phyloP scores from a whole-genome alignment of 1,140 invertebrate species.

The Halyomorpha halys region DNA sequence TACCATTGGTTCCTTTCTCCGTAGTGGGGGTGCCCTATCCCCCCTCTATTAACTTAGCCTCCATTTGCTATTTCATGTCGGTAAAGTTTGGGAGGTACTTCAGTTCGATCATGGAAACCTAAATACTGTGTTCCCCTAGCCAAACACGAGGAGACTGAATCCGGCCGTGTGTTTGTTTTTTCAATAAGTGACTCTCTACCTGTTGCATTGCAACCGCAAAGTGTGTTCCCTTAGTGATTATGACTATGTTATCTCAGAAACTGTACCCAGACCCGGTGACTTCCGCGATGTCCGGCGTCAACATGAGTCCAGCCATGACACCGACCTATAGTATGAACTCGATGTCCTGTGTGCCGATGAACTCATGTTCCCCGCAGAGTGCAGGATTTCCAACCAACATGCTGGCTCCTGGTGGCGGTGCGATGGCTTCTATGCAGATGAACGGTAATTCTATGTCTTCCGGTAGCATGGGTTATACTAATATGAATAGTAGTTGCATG shows the following conservation, averaged over 20 bases:
- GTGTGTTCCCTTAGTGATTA: slow-evolving; percentile 22
- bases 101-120: slow-evolving; percentile 34
- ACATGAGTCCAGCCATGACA: slow-evolving; percentile 51
- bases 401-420: slow-evolving; percentile 46
- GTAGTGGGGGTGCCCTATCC: slow-evolving; percentile 7
- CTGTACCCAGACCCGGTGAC: slow-evolving; percentile 41
- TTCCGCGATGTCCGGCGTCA: slow-evolving; percentile 44
- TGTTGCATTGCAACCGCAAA: slow-evolving; percentile 21
- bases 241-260: slow-evolving; percentile 39
- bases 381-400: slow-evolving; percentile 49
- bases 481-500: slow-evolving; percentile 60
- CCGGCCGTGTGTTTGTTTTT: slow-evolving; percentile 31
- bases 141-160: slow-evolving; percentile 13
- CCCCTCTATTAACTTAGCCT: slow-evolving; percentile 21
- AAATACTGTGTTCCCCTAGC: slow-evolving; percentile 33
- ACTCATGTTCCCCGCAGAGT: slow-evolving; percentile 52
- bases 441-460: slow-evolving; percentile 55
- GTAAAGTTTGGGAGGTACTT: slow-evolving; percentile 33
- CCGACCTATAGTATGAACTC: slow-evolving; percentile 67
- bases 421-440: slow-evolving; percentile 45
- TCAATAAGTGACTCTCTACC: slow-evolving; percentile 27
- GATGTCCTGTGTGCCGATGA: slow-evolving; percentile 56
- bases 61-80: slow-evolving; percentile 29
- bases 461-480: slow-evolving; percentile 51
- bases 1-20: not conserved